Evolutionary conservation across 1,140 invertebrate species (phyloP).

Genomic region (Brachionus plicatilis): DNA sequence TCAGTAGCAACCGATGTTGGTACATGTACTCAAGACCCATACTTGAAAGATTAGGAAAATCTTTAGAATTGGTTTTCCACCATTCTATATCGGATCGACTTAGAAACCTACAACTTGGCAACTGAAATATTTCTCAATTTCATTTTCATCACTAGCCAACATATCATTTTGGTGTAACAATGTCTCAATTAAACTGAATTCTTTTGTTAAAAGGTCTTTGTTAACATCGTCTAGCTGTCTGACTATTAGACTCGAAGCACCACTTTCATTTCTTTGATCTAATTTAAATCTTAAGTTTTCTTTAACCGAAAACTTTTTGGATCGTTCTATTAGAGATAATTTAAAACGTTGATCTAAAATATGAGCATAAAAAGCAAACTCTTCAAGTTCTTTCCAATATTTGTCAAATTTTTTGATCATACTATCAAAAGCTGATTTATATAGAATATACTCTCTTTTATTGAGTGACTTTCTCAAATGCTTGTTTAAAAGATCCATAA

Average conservation of each 20-base stretch:
- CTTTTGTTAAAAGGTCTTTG: neutral
- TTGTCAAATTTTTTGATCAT: neutral
- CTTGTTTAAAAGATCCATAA: neutral
- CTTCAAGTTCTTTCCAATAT: neutral
- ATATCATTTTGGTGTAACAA: neutral
- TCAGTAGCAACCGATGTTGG: neutral
- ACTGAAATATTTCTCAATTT: neutral
- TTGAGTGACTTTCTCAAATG: neutral
- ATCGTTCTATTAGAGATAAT: neutral
- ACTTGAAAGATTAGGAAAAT: neutral
- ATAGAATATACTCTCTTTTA: neutral
- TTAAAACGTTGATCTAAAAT: neutral
- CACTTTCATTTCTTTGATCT: neutral
- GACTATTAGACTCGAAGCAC: neutral
- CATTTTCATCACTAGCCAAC: neutral
- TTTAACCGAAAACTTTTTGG: neutral
- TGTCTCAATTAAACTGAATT: neutral
- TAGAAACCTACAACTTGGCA: neutral
- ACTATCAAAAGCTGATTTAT: neutral
- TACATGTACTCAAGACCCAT: neutral
- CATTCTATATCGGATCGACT: neutral
- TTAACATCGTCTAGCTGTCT: neutral
- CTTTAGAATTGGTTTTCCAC: neutral
- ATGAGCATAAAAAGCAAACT: neutral
- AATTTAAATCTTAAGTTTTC: neutral